These are phyloP conservation scores for Anas bernieri DNA, from an alignment of 2,797 vertebrate species.

Conservation along the genomic window DNA sequence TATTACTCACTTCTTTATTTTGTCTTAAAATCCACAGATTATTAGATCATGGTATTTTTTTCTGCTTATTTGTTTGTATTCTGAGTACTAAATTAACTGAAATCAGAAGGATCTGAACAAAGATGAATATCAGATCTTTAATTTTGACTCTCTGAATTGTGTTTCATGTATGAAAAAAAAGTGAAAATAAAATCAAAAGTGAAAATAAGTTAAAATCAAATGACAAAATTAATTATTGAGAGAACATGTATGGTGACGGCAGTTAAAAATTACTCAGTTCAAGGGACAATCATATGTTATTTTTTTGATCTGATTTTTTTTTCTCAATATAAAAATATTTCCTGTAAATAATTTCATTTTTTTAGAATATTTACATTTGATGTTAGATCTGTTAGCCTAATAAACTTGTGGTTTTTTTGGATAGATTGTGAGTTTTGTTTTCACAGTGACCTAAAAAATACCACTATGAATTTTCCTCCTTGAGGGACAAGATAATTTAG, in stretches of 20 bases:
- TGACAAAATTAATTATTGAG: neutral
- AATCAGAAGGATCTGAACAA: neutral
- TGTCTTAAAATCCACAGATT: neutral
- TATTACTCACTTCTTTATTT: neutral
- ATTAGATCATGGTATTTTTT: neutral
- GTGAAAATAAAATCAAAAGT: neutral
- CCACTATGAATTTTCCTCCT: neutral
- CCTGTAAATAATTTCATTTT: neutral
- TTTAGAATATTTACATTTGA: neutral
- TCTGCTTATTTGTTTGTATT: neutral
- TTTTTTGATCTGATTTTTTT: neutral
- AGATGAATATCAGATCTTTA: neutral
- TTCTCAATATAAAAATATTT: neutral
- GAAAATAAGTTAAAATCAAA: neutral
- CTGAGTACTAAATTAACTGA: neutral
- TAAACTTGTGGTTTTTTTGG: neutral
- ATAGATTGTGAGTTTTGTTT: neutral
- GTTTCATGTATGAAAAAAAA: neutral
- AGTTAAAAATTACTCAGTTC: neutral
- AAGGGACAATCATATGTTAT: neutral
- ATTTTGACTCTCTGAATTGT: neutral
- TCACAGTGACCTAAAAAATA: neutral
- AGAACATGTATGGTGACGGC: neutral
- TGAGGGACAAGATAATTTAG: neutral
- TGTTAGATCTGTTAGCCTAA: neutral